Base-by-base conservation (phyloP, 2,113 vertebrate species). In the Pampusana beccarii region DNA sequence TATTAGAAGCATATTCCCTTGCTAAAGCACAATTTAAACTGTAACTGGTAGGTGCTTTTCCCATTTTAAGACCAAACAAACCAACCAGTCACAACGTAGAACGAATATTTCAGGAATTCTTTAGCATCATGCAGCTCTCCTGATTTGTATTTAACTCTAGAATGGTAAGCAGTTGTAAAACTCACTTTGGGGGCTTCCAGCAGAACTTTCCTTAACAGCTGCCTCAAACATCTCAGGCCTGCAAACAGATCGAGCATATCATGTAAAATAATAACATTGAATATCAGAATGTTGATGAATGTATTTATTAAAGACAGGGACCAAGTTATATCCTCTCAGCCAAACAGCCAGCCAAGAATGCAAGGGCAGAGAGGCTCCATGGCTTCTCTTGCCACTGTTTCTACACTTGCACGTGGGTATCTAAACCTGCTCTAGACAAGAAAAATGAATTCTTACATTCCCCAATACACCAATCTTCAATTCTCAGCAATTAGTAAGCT, bases 161-260 rank as follows among this genome's bases (percentile, higher is more conserved):
- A 84, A 75, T 2, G 2, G 29, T 23, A 90, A 80, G 19, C 29
- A 34, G 48, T 38, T 24, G 25, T 19, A 75, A 95, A 91, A 98
- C 98, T 98, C 88, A 98, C 98, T 96, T 50, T 97, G 97, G 44
- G 97, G 92, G 62, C 88, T 98, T 83, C 54, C 88, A 38, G 93
- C 19, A 86, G 97, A 96, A 34, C 51, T 94, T 91, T 98, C 98
- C 93, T 98, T 98, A 90, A 98, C 25, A 13, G 98, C 98, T 5
- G 96, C 97, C 93, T 98, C 97, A 85, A 98, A 93, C 97, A 98
- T 93, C 89, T 98, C 98, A 11, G 98, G 98, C 86, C 98, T 98
- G 90, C 36, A 90, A 95, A 96, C 19, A 97, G 54, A 97, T 89
- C 7, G 54, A 80, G 96, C 14, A 77, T 95, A 91, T 97, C 36